Evolutionary conservation across 2,888 invertebrate genomes (phyloP), one percentile per base, ranked within the genome.

Genomic region (Eustalomyia histrio): DNA sequence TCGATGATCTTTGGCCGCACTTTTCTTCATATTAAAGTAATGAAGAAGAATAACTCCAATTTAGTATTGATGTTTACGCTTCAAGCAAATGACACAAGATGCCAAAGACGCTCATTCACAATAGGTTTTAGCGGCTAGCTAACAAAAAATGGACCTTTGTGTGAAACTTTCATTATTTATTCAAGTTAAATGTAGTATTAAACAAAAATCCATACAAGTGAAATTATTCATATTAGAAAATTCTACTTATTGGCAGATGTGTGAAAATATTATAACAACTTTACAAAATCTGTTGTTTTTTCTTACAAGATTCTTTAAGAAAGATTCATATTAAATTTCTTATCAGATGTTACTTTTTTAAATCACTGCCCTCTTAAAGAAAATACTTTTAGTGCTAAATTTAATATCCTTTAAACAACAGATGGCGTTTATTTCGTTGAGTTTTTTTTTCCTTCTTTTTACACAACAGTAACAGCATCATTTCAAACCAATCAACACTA

Each of bases 401-500:
- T 73, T 78, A 73, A 73, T 73, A 73, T 72, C 61, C 60, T 73
- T 81, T 81, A 74, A 57, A 67, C 74, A 74, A 78, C 78, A 81
- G 81, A 81, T 81, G 81, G 81, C 81, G 78, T 78, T 39, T 65
- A 24, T 16, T 60, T 47, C n/a, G 6, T 47, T 29, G n/a, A 58
- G n/a, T n/a, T 43, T 35, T 35, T 35, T 8, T 39, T 12, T 39
- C n/a, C n/a, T n/a, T 12, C 14, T 39, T n/a, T 2, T 39, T 39
- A 47, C n/a, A 3, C n/a, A 47, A 47, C 1, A 57, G 35, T 58
- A 64, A 58, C 76, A 76, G 69, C 58, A 64, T 71, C 64, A 24
- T 58, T 53, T 39, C 24, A 64, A 71, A 18, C 52, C 69, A 75
- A 73, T 83, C 82, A 86, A 83, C 82, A 85, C 83, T 83, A 83